Evolutionary conservation across 1,140 invertebrate species (phyloP).

Genomic region (Meloidogyne exigua): DNA sequence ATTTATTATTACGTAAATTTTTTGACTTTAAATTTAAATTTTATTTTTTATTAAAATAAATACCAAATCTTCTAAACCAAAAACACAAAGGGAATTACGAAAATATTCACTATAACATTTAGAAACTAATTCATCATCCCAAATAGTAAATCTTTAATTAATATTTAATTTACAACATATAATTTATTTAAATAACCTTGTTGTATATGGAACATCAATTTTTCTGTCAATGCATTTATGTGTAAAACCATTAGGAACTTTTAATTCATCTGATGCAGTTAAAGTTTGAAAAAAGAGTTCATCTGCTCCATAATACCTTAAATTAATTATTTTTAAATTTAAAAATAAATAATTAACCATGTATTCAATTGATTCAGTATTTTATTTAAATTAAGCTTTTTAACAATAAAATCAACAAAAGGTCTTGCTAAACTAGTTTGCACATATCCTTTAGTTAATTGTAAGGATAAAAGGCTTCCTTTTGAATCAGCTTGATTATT

Average conservation of each 20-base stretch:
- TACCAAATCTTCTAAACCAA: neutral
- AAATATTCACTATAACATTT: no score
- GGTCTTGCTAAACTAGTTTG: constrained; percentile 6
- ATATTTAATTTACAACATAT: no score
- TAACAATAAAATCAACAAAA: constrained; percentile 24
- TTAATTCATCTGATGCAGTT: neutral
- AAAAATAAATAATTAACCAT: neutral
- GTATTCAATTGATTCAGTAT: constrained; percentile 12
- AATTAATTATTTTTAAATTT: neutral
- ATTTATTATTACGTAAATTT: neutral
- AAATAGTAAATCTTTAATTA: no score
- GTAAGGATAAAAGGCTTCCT: neutral
- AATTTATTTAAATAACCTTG: neutral
- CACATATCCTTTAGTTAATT: constrained; percentile 15
- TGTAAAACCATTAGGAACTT: constrained; percentile 28
- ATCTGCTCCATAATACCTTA: constrained; percentile 16
- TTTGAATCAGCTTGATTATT: neutral
- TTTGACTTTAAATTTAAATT: no score
- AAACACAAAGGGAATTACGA: neutral
- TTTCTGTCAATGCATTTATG: constrained; percentile 23
- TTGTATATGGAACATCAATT: neutral
- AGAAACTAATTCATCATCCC: no score
- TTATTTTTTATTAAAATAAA: no score
- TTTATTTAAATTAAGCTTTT: constrained; percentile 22
- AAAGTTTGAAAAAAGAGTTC: constrained; percentile 24